Percentiles rank a stretch among this genome's conserved stretches.
Evolutionary conservation across 2,113 vertebrate species (phyloP).

Genomic region (Passer domesticus): DNA sequence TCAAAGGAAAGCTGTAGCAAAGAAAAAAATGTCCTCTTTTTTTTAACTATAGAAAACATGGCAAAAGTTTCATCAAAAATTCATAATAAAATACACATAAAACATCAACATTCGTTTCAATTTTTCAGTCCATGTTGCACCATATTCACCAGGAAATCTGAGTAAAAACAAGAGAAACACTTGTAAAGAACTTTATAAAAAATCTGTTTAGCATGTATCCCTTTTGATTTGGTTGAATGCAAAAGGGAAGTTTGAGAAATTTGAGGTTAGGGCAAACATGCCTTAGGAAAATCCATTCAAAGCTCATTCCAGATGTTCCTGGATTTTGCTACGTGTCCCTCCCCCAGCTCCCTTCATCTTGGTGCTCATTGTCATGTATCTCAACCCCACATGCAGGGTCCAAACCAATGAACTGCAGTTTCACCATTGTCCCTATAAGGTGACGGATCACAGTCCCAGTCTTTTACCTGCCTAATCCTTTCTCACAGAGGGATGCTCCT

Average conservation of each 20-base stretch:
- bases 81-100: not conserved
- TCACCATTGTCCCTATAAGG: not conserved
- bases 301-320: not conserved
- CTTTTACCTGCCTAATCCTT: slow-evolving; percentile 62
- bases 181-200: not conserved
- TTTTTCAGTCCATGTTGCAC: not conserved
- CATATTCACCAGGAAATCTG: not conserved
- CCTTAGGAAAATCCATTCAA: not conserved
- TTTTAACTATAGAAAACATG: not conserved
- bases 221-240: not conserved
- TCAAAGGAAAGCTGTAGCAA: not conserved
- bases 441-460: slow-evolving; percentile 1
- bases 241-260: slow-evolving; percentile 9
- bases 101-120: not conserved
- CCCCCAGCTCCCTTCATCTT: slow-evolving; percentile 2
- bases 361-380: slow-evolving; percentile 57
- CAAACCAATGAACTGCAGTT: slow-evolving; percentile 42
- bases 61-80: not conserved
- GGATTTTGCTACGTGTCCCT: not conserved
- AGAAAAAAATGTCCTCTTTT: not conserved
- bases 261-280: not conserved
- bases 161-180: not conserved
- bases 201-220: not conserved
- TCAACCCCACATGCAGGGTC: not conserved
- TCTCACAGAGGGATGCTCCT: slow-evolving; percentile 43